Percentiles rank a stretch among this genome's conserved stretches.
Evolutionary conservation across 1,140 invertebrate species (phyloP).

Genomic region (Venturia canescens): DNA sequence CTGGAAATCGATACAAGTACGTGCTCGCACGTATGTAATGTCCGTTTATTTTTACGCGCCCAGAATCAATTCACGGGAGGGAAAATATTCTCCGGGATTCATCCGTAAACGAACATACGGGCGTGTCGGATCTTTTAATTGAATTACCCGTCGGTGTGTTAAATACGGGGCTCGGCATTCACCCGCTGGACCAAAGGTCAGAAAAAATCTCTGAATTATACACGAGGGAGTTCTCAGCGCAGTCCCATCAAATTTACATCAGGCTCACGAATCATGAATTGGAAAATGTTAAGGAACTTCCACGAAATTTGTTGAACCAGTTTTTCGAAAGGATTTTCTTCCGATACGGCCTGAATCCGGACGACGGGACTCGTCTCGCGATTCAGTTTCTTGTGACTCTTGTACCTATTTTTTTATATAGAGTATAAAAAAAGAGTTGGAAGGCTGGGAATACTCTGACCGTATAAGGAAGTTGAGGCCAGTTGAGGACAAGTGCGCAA

Average conservation of each 20-base stretch:
- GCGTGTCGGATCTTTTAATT: conserved; percentile 49
- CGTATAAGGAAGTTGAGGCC: conserved; percentile 70
- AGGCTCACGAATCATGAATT: no score
- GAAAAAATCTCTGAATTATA: not conserved
- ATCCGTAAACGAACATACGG: conserved; percentile 12
- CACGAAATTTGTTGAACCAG: no score
- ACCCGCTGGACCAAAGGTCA: not conserved
- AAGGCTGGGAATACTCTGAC: conserved; percentile 51
- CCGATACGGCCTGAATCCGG: not conserved
- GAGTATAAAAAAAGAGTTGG: not conserved
- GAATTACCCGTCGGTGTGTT: conserved; percentile 51
- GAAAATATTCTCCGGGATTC: not conserved
- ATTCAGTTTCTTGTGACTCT: not conserved
- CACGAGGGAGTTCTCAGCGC: not conserved
- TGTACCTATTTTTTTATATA: not conserved
- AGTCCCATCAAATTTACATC: no score
- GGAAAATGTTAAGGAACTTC: no score
- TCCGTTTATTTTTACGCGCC: conserved; percentile 14
- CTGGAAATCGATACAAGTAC: not conserved
- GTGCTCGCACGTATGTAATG: not conserved
- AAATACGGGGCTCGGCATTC: not conserved
- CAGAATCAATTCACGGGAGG: not conserved
- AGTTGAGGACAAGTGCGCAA: conserved; percentile 71
- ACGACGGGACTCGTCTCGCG: not conserved
- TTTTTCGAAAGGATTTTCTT: not conserved